A percentile compares a stretch with the other conserved stretches of the same genome.
phyloP scores from a whole-genome alignment of 2,888 invertebrate species.

The Ischnura elegans region DNA sequence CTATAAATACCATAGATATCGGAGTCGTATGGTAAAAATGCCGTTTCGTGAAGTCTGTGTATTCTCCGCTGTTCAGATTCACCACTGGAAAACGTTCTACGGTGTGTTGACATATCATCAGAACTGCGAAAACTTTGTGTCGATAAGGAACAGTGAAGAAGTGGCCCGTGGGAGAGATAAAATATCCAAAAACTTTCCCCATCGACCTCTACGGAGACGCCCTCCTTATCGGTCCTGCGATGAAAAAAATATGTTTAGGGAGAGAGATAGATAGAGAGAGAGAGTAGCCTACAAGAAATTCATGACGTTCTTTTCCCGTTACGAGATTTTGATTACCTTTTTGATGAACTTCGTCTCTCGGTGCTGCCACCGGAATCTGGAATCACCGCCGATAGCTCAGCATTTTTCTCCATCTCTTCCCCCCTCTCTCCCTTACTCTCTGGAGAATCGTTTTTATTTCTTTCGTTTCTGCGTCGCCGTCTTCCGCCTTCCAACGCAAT shows the following conservation, averaged over 20 bases:
- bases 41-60: no score
- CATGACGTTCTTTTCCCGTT: slow-evolving; percentile 44
- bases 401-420: slow-evolving; percentile 6
- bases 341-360: slow-evolving; percentile 46
- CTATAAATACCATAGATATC: background rate
- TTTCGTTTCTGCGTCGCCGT: background rate
- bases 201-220: background rate
- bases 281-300: slow-evolving; percentile 20
- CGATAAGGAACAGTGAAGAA: background rate
- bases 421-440: background rate
- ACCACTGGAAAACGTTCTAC: background rate
- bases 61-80: background rate
- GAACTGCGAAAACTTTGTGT: background rate
- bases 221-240: background rate
- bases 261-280: background rate
- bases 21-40: no score
- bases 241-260: background rate
- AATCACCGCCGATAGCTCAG: slow-evolving; percentile 1
- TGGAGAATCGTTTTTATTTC: slow-evolving; percentile 7
- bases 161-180: background rate
- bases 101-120: slow-evolving; percentile 1
- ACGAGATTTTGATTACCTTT: slow-evolving; percentile 49
- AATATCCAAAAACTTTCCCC: slow-evolving; percentile 20
- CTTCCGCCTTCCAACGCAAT: background rate
- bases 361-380: slow-evolving; percentile 33